Evolutionary conservation across 2,113 vertebrate genomes (phyloP).

Genomic region (Pterocles gutturalis): DNA sequence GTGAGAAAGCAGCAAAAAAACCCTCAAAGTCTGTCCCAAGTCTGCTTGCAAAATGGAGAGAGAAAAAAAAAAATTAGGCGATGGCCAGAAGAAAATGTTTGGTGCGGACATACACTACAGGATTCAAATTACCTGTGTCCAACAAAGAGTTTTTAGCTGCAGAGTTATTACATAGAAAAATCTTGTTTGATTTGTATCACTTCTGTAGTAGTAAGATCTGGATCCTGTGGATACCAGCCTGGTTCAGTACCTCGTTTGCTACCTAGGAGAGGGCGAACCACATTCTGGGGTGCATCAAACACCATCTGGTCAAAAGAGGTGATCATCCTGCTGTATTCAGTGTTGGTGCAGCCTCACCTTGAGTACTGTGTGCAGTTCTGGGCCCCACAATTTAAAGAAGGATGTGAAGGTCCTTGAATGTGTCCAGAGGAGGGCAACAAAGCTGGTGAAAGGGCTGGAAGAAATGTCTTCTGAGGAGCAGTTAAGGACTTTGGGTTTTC

Average conservation of each 20-base stretch:
- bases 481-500: no score
- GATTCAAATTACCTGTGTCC: neutral
- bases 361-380: no score
- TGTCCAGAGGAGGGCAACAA: no score
- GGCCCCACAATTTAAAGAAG: no score
- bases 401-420: no score
- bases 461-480: no score
- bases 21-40: neutral
- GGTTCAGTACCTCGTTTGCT: neutral
- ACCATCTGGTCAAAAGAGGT: no score
- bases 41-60: neutral
- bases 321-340: no score
- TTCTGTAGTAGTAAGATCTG: neutral
- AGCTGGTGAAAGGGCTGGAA: no score
- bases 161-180: neutral
- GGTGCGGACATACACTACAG: neutral
- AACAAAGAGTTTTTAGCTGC: neutral
- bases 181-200: neutral
- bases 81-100: neutral
- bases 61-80: no score
- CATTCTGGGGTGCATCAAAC: no score
- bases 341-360: no score
- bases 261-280: neutral
- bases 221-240: neutral
- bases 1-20: neutral